Evolutionary conservation across 2,797 vertebrate genomes (phyloP).

Genomic region (Malacoraja senta): DNA sequence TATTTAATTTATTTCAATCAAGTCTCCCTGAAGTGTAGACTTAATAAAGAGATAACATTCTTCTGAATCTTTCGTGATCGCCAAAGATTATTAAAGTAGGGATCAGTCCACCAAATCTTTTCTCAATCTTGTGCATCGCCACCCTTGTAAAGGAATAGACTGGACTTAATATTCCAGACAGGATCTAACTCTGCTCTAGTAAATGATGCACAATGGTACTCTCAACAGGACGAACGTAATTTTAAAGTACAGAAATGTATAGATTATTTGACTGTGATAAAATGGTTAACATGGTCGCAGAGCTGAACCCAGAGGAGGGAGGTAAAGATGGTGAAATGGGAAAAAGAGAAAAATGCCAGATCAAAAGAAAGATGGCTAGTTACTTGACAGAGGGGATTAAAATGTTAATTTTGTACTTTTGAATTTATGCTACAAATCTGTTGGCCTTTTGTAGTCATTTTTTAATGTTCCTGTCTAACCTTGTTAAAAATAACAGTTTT

Average conservation of each 20-base stretch:
- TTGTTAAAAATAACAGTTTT: neutral
- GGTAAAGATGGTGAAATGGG: too few species aligned
- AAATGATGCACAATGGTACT: neutral
- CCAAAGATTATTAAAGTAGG: neutral
- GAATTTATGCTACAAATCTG: neutral
- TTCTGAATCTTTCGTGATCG: neutral
- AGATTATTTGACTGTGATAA: neutral
- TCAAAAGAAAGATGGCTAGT: neutral
- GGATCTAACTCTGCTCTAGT: neutral
- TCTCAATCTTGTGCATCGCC: neutral
- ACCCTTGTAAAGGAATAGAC: neutral
- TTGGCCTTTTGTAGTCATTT: neutral
- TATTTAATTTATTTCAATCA: neutral
- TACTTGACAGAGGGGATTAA: neutral
- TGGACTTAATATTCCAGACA: neutral
- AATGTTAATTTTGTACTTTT: neutral
- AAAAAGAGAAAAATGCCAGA: too few species aligned
- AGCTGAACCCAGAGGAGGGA: neutral
- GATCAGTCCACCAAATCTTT: neutral
- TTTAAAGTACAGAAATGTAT: neutral
- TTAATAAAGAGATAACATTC: neutral
- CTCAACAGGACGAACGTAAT: neutral
- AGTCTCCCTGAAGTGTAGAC: neutral
- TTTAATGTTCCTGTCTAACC: neutral
- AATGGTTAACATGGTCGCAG: neutral